Percentiles rank a stretch among this genome's conserved stretches.
Evolutionary conservation across 2,113 vertebrate species (phyloP).

Genomic region (Leucopternis melanops): DNA sequence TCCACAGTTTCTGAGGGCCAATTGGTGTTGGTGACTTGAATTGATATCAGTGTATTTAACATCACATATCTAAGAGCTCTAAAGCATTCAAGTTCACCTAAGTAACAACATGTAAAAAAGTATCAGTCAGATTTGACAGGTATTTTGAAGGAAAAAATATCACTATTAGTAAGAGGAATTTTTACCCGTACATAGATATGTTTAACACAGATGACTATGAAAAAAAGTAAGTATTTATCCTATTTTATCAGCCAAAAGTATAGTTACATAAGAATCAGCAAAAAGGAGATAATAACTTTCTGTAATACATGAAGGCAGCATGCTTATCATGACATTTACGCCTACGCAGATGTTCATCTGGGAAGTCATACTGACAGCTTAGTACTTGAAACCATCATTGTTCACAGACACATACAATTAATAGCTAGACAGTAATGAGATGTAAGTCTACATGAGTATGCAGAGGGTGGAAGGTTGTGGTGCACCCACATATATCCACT

Average conservation of each 20-base stretch:
- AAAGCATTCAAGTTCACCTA: neutral
- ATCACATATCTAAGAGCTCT: neutral
- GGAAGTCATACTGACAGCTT: conserved; percentile 59
- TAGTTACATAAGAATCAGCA: conserved; percentile 48
- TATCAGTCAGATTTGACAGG: neutral
- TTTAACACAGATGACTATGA: neutral
- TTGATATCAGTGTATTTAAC: neutral
- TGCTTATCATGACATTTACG: conserved; percentile 63
- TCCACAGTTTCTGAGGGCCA: neutral
- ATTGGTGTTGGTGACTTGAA: neutral
- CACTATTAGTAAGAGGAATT: neutral
- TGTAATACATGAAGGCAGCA: conserved; percentile 44
- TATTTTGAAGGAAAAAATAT: neutral
- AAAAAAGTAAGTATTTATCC: neutral
- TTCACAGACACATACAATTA: conserved; percentile 60
- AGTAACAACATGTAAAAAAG: neutral
- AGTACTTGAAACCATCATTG: conserved; percentile 46
- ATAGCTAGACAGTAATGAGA: conserved; percentile 55
- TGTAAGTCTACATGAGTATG: neutral
- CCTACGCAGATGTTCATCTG: conserved; percentile 58
- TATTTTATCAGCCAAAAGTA: conserved; percentile 5
- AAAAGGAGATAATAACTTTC: conserved; percentile 30
- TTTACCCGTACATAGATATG: neutral
- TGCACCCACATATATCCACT: neutral
- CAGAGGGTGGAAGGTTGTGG: conserved; percentile 25